A percentile compares a stretch with the other conserved stretches of the same genome.
Conservation (phyloP, 2,888 invertebrate species). For the Exocentrus adspersus region DNA sequence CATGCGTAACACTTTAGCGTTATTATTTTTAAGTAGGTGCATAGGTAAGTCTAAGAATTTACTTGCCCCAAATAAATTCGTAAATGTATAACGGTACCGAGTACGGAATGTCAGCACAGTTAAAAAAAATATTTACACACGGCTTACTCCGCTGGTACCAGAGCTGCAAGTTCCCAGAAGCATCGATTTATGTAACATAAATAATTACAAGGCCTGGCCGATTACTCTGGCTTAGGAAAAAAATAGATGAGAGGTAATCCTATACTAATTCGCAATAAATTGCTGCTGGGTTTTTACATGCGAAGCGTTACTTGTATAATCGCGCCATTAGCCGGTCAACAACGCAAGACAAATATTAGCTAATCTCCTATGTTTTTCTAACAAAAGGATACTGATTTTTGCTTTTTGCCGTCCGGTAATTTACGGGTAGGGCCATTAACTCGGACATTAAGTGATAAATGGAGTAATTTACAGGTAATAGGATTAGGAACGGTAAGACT, state of each 20-base stretch:
- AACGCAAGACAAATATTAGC: conserved; percentile 17
- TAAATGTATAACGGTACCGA: neutral
- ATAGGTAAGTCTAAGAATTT: too few relatives aligned
- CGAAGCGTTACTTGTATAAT: conserved; percentile 13
- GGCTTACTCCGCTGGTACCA: neutral
- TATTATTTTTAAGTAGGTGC: too few relatives aligned
- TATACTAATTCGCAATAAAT: conserved; percentile 17
- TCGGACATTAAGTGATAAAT: neutral
- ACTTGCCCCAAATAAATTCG: too few relatives aligned
- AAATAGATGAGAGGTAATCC: conserved; percentile 20
- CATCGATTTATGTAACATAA: conserved; percentile 3
- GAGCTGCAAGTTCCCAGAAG: conserved; percentile 2
- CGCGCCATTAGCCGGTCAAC: conserved; percentile 13
- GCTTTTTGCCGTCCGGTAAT: conserved; percentile 1
- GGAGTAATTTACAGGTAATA: neutral
- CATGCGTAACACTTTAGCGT: too few relatives aligned
- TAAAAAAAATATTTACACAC: conserved; percentile 3
- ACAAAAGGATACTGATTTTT: conserved; percentile 3
- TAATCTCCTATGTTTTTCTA: conserved; percentile 17
- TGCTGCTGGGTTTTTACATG: conserved; percentile 15
- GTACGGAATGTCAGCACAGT: neutral
- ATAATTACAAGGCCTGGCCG: conserved; percentile 9
- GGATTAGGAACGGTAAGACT: neutral
- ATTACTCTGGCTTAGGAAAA: conserved; percentile 6
- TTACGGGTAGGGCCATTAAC: neutral